These are phyloP conservation scores for Ochropacha duplaris DNA, from an alignment of 2,888 invertebrate species.

Conservation along the genomic window DNA sequence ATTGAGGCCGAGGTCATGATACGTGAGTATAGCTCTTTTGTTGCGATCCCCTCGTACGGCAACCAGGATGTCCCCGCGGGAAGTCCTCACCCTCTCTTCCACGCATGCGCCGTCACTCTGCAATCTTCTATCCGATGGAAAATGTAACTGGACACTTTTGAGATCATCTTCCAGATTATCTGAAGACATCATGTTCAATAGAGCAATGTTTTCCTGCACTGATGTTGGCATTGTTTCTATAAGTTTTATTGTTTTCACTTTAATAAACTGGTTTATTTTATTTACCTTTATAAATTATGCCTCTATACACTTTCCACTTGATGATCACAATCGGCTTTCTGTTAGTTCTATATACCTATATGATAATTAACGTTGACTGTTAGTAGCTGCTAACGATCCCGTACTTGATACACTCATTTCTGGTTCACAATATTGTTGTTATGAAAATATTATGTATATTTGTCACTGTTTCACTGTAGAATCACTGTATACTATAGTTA, in stretches of 20 bases:
- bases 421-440: slow-evolving; percentile 29
- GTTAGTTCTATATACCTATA: too few species aligned
- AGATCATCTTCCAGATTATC: slow-evolving; percentile 97
- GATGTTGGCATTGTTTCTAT: slow-evolving; percentile 66
- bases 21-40: slow-evolving; percentile 97
- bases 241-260: slow-evolving; percentile 38
- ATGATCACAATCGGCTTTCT: slow-evolving; percentile 20
- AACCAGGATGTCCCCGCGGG: slow-evolving; percentile 95
- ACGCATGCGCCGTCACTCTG: slow-evolving; percentile 81
- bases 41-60: slow-evolving; percentile 96
- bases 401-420: slow-evolving; percentile 50
- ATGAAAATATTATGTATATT: slow-evolving; percentile 40
- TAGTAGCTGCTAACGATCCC: slow-evolving; percentile 50
- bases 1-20: slow-evolving; percentile 99
- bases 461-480: slow-evolving; percentile 56
- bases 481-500: slow-evolving; percentile 45
- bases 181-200: slow-evolving; percentile 85
- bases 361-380: slow-evolving; percentile 54
- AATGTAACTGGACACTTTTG: slow-evolving; percentile 94
- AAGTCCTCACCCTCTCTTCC: slow-evolving; percentile 92
- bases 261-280: slow-evolving; percentile 21
- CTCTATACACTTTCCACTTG: slow-evolving; percentile 19
- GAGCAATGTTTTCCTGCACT: slow-evolving; percentile 74
- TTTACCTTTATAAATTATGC: slow-evolving; percentile 22
- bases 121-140: slow-evolving; percentile 87